Evolutionary conservation across 2,113 vertebrate species (phyloP).

Genomic region (Oncorhynchus nerka): DNA sequence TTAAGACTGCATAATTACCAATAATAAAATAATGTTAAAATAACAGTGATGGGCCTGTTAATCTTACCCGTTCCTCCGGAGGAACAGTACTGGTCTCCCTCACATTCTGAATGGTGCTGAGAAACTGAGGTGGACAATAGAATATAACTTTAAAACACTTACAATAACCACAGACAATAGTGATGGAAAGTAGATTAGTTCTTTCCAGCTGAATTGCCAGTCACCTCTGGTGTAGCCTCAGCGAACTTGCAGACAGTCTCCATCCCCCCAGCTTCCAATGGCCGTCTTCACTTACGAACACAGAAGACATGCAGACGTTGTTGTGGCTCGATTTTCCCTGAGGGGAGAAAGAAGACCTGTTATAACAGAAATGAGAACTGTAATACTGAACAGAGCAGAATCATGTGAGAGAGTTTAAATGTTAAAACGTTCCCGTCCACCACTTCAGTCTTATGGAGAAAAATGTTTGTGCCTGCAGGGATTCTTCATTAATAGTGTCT

Average conservation of each 20-base stretch:
- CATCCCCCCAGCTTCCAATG: constrained; percentile 99
- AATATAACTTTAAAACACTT: constrained; percentile 2
- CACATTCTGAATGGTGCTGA: constrained; percentile 76
- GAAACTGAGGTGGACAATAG: constrained; percentile 77
- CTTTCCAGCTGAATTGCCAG: neutral
- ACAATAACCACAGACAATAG: neutral
- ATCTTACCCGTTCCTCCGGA: constrained; percentile 85
- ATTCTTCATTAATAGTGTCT: neutral
- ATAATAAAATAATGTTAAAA: neutral
- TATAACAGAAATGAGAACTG: no score
- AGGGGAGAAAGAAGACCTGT: constrained; percentile 9
- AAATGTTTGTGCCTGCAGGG: neutral
- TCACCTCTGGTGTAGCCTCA: constrained; percentile 47
- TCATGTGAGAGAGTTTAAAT: no score
- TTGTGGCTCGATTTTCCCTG: constrained; percentile 95
- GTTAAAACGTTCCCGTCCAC: no score
- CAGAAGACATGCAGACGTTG: constrained; percentile 88
- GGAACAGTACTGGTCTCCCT: constrained; percentile 82
- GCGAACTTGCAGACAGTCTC: constrained; percentile 89
- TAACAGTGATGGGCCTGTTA: neutral
- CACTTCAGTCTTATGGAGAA: no score
- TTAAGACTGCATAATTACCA: neutral
- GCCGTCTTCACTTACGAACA: constrained; percentile 95
- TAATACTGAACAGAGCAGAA: no score
- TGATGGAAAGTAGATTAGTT: neutral